These are phyloP conservation scores for Eustalomyia histrio DNA, from an alignment of 2,888 invertebrate species.

Conservation along the genomic window DNA sequence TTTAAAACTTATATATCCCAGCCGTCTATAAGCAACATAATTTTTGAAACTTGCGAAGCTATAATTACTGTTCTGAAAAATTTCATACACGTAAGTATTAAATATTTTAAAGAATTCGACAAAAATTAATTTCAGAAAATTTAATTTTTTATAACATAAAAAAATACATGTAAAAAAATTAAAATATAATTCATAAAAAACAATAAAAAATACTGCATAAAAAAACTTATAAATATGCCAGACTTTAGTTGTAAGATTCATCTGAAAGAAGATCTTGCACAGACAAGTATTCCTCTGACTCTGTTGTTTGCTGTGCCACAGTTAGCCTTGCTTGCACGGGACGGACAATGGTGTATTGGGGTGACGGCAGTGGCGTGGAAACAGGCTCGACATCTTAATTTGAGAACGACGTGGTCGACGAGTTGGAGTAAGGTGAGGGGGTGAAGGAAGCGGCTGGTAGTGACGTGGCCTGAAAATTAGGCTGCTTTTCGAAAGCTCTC, in stretches of 20 bases:
- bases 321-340: constrained; percentile 29
- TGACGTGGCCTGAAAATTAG: constrained; percentile 30
- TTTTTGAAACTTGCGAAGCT: constrained; percentile 26
- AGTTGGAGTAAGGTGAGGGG: constrained; percentile 16
- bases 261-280: constrained; percentile 23
- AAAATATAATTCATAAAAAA: constrained; percentile 18
- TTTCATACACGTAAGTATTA: constrained; percentile 15
- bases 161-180: constrained; percentile 21
- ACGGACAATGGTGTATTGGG: constrained; percentile 24
- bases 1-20: constrained; percentile 8
- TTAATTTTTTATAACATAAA: constrained; percentile 11
- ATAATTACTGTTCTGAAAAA: constrained; percentile 9
- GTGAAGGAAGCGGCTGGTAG: constrained; percentile 14
- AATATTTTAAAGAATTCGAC: constrained; percentile 5
- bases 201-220: constrained; percentile 27
- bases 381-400: constrained; percentile 22
- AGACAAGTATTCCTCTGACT: constrained; percentile 23
- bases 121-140: constrained; percentile 19
- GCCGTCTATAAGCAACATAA: constrained; percentile 7
- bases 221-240: constrained; percentile 8
- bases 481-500: constrained; percentile 22
- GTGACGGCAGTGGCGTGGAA: constrained; percentile 29
- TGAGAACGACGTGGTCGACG: constrained; percentile 13
- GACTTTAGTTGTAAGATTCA: constrained; percentile 28
- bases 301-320: constrained; percentile 28